Percentiles rank a stretch among this genome's conserved stretches.
phyloP scores from a whole-genome alignment of 2,113 vertebrate species.

The Baryphthengus martii region DNA sequence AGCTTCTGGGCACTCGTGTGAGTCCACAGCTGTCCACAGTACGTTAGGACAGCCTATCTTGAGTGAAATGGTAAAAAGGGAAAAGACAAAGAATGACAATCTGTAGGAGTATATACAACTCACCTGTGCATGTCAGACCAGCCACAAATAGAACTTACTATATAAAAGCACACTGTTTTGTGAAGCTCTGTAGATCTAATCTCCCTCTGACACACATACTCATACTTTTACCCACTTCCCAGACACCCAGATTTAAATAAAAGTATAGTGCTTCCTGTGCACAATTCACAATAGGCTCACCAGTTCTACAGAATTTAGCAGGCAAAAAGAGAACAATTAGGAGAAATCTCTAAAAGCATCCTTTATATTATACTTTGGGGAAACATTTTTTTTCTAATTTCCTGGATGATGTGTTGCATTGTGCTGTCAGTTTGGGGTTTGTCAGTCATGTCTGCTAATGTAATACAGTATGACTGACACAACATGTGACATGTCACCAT shows the following conservation, averaged over 20 bases:
- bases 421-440: slow-evolving; percentile 33
- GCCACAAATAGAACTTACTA: not conserved
- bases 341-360: not conserved
- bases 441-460: slow-evolving; percentile 32
- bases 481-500: slow-evolving; percentile 55
- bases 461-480: slow-evolving; percentile 48
- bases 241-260: not conserved
- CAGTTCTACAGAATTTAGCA: not conserved
- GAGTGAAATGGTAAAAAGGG: not conserved
- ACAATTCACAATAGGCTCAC: not conserved
- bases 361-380: not conserved
- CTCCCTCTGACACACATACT: not conserved
- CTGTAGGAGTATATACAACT: not conserved
- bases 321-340: not conserved
- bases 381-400: not conserved
- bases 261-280: not conserved
- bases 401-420: not conserved
- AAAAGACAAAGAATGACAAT: not conserved
- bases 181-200: not conserved
- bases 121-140: not conserved
- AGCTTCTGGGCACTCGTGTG: not conserved
- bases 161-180: not conserved
- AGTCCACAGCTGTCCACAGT: not conserved
- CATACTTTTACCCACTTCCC: not conserved
- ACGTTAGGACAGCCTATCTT: not conserved